These are phyloP conservation scores for Thalassophryne amazonica DNA, from an alignment of 2,797 vertebrate genomes.

Conservation along the genomic window DNA sequence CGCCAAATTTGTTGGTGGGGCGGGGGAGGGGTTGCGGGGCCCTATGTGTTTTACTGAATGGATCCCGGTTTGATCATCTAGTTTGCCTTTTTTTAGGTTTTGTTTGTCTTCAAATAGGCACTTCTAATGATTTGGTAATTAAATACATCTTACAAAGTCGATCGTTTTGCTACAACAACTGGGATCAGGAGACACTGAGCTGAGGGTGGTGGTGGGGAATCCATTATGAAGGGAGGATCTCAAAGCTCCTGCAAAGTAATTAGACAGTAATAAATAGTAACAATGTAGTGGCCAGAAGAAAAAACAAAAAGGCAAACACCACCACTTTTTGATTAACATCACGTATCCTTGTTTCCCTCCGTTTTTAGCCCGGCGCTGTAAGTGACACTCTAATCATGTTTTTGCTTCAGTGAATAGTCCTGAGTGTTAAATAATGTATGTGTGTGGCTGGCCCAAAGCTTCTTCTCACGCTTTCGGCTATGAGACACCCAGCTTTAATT, in stretches of 20 bases:
- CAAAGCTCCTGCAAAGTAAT: conserved; percentile 57
- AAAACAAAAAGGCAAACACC: conserved; percentile 39
- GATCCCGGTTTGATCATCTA: conserved; percentile 27
- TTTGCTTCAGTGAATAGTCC: conserved; percentile 65
- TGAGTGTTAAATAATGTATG: conserved; percentile 72
- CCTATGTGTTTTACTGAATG: conserved; percentile 28
- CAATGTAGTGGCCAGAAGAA: conserved; percentile 62
- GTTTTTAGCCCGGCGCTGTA: conserved; percentile 46
- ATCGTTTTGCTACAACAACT: conserved; percentile 46
- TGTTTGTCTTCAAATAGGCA: conserved; percentile 43
- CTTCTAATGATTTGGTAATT: conserved; percentile 53
- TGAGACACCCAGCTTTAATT: conserved; percentile 31
- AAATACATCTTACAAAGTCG: conserved; percentile 40
- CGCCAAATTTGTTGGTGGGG: no score
- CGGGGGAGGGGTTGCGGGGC: conserved; percentile 44
- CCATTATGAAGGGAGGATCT: conserved; percentile 51
- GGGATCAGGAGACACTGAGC: conserved; percentile 47
- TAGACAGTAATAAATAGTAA: conserved; percentile 71
- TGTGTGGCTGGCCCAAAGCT: conserved; percentile 34
- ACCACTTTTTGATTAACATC: conserved; percentile 60
- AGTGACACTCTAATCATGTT: conserved; percentile 64
- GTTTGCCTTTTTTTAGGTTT: conserved; percentile 29
- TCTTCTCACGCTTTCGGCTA: conserved; percentile 52
- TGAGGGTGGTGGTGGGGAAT: conserved; percentile 20
- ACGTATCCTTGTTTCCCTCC: conserved; percentile 40